Conservation (phyloP, 2,113 vertebrate genomes). For the Colossoma macropomum region DNA sequence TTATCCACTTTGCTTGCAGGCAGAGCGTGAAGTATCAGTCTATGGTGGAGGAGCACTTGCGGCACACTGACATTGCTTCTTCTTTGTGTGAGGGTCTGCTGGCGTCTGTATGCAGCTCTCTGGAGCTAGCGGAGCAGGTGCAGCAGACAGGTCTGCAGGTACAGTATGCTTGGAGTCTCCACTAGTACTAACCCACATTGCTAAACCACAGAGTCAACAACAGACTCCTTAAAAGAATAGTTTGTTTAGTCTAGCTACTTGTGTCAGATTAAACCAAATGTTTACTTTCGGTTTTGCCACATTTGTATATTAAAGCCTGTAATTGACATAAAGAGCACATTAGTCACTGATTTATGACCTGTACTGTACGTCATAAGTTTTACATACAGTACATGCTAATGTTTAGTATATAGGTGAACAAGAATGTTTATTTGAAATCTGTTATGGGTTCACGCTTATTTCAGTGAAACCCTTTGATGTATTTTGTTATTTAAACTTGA, state of each 20-base stretch:
- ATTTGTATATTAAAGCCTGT: no score
- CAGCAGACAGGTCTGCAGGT: constrained; percentile 75
- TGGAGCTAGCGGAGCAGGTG: constrained; percentile 88
- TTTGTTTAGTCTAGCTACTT: not conserved
- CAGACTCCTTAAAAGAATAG: not conserved
- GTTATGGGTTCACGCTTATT: no score
- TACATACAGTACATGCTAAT: no score
- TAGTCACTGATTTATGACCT: no score
- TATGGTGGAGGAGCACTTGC: constrained; percentile 84
- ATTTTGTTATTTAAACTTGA: no score
- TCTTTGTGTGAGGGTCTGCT: constrained; percentile 86
- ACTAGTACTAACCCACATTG: not conserved
- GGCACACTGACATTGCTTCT: constrained; percentile 83
- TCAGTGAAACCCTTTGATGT: no score
- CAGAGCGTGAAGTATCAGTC: constrained; percentile 91
- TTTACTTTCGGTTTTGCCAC: no score
- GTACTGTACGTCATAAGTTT: no score
- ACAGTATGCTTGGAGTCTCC: not conserved
- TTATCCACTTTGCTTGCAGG: constrained; percentile 66
- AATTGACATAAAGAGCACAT: no score
- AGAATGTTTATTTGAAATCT: no score
- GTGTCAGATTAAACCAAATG: no score
- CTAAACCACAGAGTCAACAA: not conserved
- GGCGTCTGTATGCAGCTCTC: constrained; percentile 80
- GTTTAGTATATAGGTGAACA: no score